A percentile compares a stretch with the other conserved stretches of the same genome.
phyloP scores from a whole-genome alignment of 2,888 invertebrate genomes.

The Drosophila anomalipes region DNA sequence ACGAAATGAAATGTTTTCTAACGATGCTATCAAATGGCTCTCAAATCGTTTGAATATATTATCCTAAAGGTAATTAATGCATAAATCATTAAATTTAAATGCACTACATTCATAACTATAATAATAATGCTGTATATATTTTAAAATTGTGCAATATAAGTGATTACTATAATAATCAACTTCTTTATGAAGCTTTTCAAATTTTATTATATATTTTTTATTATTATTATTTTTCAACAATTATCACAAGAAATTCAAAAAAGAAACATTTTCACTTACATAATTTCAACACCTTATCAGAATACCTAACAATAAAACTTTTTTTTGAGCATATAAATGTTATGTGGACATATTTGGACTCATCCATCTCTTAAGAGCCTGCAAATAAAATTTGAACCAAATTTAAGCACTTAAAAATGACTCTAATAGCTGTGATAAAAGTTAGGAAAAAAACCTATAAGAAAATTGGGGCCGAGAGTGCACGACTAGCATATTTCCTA shows the following conservation, averaged over 20 bases:
- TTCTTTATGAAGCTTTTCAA: neutral
- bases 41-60: neutral
- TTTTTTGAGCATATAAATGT: slow-evolving; percentile 22
- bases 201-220: neutral
- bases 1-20: slow-evolving; percentile 10
- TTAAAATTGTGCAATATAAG: neutral
- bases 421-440: slow-evolving; percentile 64
- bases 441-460: neutral
- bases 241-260: neutral
- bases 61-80: neutral
- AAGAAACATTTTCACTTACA: neutral
- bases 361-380: slow-evolving; percentile 46
- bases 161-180: neutral
- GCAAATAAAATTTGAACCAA: slow-evolving; percentile 58
- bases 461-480: neutral
- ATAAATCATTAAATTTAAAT: neutral
- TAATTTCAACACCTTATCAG: slow-evolving; percentile 12
- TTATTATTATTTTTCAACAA: neutral
- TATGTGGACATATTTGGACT: slow-evolving; percentile 10
- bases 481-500: neutral
- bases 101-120: neutral
- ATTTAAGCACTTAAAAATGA: slow-evolving; percentile 62
- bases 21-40: neutral
- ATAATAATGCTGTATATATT: neutral
- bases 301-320: slow-evolving; percentile 10